A percentile compares a stretch with the other conserved stretches of the same genome.
phyloP scores from a whole-genome alignment of 1,140 invertebrate genomes.

The Vollenhovia emeryi region DNA sequence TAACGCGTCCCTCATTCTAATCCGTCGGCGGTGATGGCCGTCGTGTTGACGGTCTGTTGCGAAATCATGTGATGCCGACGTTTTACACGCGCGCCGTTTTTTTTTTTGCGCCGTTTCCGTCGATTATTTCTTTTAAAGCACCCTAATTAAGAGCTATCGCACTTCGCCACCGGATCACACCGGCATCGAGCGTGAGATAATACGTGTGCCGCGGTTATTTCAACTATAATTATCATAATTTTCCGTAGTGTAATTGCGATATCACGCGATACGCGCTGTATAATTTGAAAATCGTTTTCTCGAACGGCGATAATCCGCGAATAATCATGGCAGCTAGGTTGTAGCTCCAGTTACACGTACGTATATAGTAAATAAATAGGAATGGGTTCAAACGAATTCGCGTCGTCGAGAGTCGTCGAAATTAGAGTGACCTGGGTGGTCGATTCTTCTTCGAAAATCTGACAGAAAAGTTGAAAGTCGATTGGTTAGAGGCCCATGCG shows the following conservation, averaged over 20 bases:
- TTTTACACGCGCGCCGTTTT: not conserved
- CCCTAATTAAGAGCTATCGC: conserved; percentile 36
- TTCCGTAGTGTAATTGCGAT: not conserved
- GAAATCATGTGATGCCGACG: not conserved
- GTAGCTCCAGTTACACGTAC: not conserved
- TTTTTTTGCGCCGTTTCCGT: conserved; percentile 42
- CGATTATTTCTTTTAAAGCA: conserved; percentile 7
- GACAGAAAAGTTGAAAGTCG: no score
- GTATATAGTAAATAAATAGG: no score
- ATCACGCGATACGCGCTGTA: not conserved
- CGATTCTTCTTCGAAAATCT: no score
- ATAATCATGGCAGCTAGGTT: not conserved
- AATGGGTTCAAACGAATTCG: not conserved
- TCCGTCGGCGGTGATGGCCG: conserved; percentile 38
- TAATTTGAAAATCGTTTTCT: conserved; percentile 33
- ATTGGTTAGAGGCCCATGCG: no score
- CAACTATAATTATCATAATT: conserved; percentile 33
- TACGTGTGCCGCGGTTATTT: not conserved
- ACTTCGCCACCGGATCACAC: conserved; percentile 18
- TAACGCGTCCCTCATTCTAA: conserved; percentile 21
- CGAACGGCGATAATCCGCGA: not conserved
- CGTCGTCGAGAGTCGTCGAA: not conserved
- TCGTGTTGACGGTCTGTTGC: conserved; percentile 35
- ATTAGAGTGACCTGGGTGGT: not conserved
- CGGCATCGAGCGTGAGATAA: not conserved